Evolutionary conservation across 2,797 vertebrate species (phyloP).

Genomic region (Agapornis canus): DNA sequence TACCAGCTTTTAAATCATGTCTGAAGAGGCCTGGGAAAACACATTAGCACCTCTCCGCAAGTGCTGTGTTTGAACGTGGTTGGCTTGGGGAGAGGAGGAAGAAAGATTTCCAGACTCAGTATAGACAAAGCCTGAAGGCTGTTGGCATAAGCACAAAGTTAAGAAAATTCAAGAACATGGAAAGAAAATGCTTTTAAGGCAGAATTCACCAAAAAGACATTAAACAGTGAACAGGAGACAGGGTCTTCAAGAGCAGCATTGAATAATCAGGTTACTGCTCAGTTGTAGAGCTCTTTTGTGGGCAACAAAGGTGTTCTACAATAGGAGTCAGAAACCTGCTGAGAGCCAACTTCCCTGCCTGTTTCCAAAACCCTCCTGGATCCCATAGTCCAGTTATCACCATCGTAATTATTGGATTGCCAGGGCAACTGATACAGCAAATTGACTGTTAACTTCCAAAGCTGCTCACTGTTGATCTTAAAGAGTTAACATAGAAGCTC

Average conservation of each 20-base stretch:
- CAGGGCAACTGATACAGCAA: background rate
- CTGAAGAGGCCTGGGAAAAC: background rate
- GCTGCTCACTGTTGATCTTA: background rate
- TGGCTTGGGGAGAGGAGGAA: background rate
- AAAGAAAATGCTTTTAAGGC: constrained; percentile 11
- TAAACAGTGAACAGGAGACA: background rate
- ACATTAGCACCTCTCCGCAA: background rate
- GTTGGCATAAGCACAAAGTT: background rate
- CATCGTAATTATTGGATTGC: background rate
- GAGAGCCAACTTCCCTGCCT: background rate
- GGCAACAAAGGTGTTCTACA: background rate
- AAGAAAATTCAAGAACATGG: background rate
- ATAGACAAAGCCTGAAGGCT: background rate
- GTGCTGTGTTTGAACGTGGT: background rate
- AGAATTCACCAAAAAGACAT: background rate
- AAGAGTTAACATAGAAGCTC: background rate
- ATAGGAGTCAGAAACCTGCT: background rate
- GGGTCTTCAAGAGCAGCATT: background rate
- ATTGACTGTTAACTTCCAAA: background rate
- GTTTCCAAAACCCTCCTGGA: background rate
- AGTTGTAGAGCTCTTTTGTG: background rate
- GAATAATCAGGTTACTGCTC: constrained; percentile 29
- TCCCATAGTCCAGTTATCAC: background rate
- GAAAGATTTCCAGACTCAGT: background rate
- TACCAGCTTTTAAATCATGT: background rate